Evolutionary conservation across 2,113 vertebrate genomes (phyloP), one percentile per base, ranked within the genome.

Genomic region (Dascyllus trimaculatus): DNA sequence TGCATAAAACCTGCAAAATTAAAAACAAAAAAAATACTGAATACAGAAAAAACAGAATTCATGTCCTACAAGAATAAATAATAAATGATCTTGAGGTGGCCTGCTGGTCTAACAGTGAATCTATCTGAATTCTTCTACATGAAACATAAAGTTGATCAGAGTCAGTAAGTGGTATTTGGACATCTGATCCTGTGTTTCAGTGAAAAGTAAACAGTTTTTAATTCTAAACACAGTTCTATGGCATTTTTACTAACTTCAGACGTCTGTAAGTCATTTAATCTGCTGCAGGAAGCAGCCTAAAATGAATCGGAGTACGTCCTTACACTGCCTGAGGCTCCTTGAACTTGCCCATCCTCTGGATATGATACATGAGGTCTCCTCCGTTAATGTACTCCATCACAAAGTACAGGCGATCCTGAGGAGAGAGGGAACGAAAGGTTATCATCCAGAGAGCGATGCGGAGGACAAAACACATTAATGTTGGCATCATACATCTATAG

Each of bases 361-460:
- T 99, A 92, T 99, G 98, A 82, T 99, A 99, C 98, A 99, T 99
- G 81, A 99, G 96, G 71, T 99, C 98, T 38, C 98, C 98, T 2
- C 98, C 98, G 0, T 98, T 99, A 85, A 99, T 98, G n/a, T 99
- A 99, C 52, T 99, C 98, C 98, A 99, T 99, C 78, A 99, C 98
- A 76, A 99, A 99, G 92, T 98, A 99, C 18, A 99, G 95, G 2
- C 98, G 97, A 75, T 99, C 98, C 98, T 99, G 78, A 58, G 56
- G 57, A 51, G 21, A 45, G 62, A 76, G 40, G 40, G 2, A 13
- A 78, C 13, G 15, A 66, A 49, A 19, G 45, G 53, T 43, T 17
- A 67, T 24, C 45, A 19, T 43, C 22, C 4, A 64, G 21, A 52
- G 49, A 17, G 32, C 4, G 5, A 1, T 6, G 32, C 32, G 7